Percentiles rank a stretch among this genome's conserved stretches.
Evolutionary conservation across 2,113 vertebrate species (phyloP).

Genomic region (Noturus placidus): DNA sequence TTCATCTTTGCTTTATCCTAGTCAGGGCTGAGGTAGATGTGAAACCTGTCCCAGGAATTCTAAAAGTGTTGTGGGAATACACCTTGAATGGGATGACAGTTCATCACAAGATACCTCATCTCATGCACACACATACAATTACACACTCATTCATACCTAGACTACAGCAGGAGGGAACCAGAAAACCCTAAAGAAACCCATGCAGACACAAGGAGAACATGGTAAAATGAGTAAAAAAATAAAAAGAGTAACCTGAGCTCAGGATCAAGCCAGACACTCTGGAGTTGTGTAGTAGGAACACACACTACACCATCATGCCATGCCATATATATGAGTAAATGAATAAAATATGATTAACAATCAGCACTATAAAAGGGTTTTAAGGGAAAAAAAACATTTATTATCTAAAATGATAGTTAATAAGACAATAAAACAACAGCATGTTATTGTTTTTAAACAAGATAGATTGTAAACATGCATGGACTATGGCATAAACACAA

Average conservation of each 20-base stretch:
- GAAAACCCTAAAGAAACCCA: neutral
- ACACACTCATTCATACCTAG: neutral
- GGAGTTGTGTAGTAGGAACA: no score
- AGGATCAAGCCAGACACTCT: neutral
- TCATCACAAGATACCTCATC: neutral
- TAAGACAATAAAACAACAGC: slow-evolving; percentile 4
- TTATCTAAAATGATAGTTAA: slow-evolving; percentile 30
- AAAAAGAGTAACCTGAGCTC: neutral
- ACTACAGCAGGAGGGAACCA: neutral
- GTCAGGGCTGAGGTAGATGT: neutral
- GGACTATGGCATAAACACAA: slow-evolving; percentile 10
- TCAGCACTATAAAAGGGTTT: neutral
- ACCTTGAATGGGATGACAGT: neutral
- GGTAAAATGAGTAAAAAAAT: neutral
- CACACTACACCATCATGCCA: neutral
- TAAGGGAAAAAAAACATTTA: slow-evolving; percentile 26
- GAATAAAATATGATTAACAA: neutral
- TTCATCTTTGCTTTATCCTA: neutral
- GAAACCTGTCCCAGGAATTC: neutral
- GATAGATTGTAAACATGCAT: slow-evolving; percentile 36
- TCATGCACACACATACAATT: neutral
- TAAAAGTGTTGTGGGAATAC: neutral
- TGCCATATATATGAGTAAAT: neutral
- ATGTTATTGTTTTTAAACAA: slow-evolving; percentile 18
- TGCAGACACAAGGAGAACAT: neutral